Conservation (phyloP, 2,888 invertebrate genomes). For the Acronicta aceris region DNA sequence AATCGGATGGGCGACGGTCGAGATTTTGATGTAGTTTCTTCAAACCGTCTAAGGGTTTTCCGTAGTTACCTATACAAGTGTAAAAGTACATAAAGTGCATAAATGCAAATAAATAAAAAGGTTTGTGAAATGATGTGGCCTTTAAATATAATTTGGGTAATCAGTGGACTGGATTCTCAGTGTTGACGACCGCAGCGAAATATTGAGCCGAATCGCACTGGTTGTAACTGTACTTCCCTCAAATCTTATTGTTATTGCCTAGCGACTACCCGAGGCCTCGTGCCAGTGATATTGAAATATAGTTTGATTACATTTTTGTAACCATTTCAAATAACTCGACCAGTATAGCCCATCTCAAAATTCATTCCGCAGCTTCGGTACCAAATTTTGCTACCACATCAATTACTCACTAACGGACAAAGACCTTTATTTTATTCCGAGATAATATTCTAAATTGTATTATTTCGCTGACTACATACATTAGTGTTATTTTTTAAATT, state of each 20-base stretch:
- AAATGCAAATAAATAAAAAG: too few species aligned
- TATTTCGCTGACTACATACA: neutral
- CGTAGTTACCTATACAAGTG: neutral
- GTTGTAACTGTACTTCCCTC: constrained; percentile 35
- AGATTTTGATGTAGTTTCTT: constrained; percentile 21
- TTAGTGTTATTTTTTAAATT: neutral
- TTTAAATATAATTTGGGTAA: constrained; percentile 29
- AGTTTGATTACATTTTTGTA: neutral
- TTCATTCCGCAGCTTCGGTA: too few species aligned
- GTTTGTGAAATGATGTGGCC: constrained; percentile 27
- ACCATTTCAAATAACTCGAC: too few species aligned
- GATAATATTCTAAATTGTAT: neutral
- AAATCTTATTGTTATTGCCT: constrained; percentile 8
- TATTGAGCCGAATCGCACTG: constrained; percentile 24
- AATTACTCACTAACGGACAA: too few species aligned
- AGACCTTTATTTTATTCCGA: neutral
- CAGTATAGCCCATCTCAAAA: too few species aligned
- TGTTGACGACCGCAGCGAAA: constrained; percentile 36
- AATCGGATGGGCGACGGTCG: constrained; percentile 31
- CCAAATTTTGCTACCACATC: too few species aligned
- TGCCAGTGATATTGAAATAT: neutral
- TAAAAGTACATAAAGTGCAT: too few species aligned
- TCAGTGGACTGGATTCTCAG: constrained; percentile 20
- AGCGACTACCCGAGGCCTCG: neutral
- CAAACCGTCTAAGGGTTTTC: constrained; percentile 13